Base-by-base conservation (phyloP, 2,888 invertebrate species). In the Limnephilus auricula region DNA sequence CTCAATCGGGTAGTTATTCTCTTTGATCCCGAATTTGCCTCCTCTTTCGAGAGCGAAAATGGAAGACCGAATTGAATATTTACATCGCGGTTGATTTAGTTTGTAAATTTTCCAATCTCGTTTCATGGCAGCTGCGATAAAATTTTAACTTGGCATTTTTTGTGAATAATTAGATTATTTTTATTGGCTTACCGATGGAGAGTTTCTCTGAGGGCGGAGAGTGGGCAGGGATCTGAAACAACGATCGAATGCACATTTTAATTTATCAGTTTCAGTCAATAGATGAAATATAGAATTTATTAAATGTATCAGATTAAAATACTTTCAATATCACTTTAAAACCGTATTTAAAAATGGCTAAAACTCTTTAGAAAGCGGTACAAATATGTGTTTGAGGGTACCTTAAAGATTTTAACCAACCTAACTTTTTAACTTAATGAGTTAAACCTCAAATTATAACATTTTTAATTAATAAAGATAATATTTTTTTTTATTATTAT, bases 51-150 rank as follows among this genome's bases (percentile, higher is more conserved):
- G 65, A 32, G 86, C 50, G 65, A 86, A 86, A 86, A 86, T 50
- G 50, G 32, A 86, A 86, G 86, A 18, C 86, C n/a, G 32, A 65
- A 30, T 65, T 30, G 86, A 86, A 65, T 65, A 86, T 86, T 86
- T 86, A 86, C 86, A 86, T 34, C 65, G 45, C 86, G 86, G 86
- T 86, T 86, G 86, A 86, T 86, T 86, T 86, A 86, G 86, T 86
- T 50, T 86, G 86, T 50, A 86, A 50, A 86, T 86, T 86, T 65
- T 65, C 86, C 86, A 86, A 86, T 65, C 86, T 86, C 45, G 50
- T 86, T 86, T 65, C 86, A 86, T 86, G 32, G 86, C 86, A 86
- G 86, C 50, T 65, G 86, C 50, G 86, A 86, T 86, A 32, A 86
- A 86, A 50, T 86, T 45, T 86, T 86, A 86, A 86, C 30, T 50